Evolutionary conservation across 30 jellyfish, hydroid and myxozoan species (phyloP).

Genomic region (Hydra vulgaris): DNA sequence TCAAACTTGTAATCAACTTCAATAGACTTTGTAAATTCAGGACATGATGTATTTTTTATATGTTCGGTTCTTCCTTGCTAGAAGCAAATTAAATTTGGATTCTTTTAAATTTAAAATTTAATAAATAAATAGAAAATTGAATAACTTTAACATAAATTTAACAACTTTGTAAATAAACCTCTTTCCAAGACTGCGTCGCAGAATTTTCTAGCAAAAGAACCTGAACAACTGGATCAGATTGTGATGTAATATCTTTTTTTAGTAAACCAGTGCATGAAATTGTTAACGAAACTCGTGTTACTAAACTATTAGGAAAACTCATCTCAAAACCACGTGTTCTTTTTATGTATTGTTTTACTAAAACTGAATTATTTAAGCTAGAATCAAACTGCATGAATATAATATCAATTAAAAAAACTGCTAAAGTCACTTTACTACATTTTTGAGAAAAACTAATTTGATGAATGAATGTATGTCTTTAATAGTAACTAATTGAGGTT

Average conservation of each 20-base stretch:
- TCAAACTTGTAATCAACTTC: constrained; percentile 62
- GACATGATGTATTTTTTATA: constrained; percentile 49
- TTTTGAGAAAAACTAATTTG: no score
- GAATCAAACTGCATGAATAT: no score
- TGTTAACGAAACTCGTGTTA: constrained; percentile 12
- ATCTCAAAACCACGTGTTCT: background rate
- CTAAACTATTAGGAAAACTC: background rate
- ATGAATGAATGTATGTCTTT: no score
- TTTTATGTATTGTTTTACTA: no score
- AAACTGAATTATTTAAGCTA: no score
- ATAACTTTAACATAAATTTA: background rate
- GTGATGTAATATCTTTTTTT: constrained; percentile 47
- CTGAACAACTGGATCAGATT: constrained; percentile 62
- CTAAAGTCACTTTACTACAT: no score
- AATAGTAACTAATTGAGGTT: no score
- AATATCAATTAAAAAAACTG: no score
- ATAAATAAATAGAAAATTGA: no score
- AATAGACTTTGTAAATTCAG: constrained; percentile 49
- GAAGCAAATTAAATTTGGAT: background rate
- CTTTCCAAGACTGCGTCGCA: constrained; percentile 34
- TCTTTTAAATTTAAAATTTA: background rate
- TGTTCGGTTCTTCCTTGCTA: constrained; percentile 80
- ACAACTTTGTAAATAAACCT: constrained; percentile 24
- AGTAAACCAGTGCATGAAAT: constrained; percentile 42
- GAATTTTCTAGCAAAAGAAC: constrained; percentile 33